Percentiles rank a stretch among this genome's conserved stretches.
Evolutionary conservation across 2,888 invertebrate species (phyloP).

Genomic region (Tuta absoluta): DNA sequence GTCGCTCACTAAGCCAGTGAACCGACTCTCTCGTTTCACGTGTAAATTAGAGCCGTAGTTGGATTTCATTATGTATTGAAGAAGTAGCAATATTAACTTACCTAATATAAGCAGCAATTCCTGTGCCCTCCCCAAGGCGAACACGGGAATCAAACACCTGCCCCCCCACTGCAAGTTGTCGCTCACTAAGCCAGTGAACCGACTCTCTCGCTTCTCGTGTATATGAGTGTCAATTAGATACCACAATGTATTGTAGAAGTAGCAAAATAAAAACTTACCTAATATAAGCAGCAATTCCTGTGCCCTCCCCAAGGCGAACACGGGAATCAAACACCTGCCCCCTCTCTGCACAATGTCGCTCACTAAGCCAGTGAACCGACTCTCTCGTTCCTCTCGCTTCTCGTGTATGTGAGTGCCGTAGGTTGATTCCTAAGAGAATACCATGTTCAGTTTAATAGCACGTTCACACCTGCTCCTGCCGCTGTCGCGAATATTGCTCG

Average conservation of each 20-base stretch:
- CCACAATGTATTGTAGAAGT: background rate
- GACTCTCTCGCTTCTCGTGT: background rate
- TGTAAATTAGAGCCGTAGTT: too few species aligned
- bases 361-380: slow-evolving; percentile 94
- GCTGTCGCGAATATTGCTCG: too few species aligned
- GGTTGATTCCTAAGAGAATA: slow-evolving; percentile 90
- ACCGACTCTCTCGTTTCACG: too few species aligned
- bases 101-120: too few species aligned
- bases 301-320: slow-evolving; percentile 98
- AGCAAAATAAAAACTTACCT: background rate
- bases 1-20: too few species aligned
- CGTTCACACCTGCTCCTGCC: too few species aligned
- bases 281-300: slow-evolving; percentile 88
- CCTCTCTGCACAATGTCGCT: slow-evolving; percentile 98
- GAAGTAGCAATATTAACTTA: too few species aligned
- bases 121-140: too few species aligned
- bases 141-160: too few species aligned
- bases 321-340: slow-evolving; percentile 99
- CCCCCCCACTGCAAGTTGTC: too few species aligned
- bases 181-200: too few species aligned
- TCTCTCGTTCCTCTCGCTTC: slow-evolving; percentile 97
- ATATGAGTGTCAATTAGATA: background rate
- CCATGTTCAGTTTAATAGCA: background rate
- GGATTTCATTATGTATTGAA: too few species aligned
- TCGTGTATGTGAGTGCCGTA: slow-evolving; percentile 99